These are phyloP conservation scores for Dendrocopos noguchii DNA, from an alignment of 2,113 vertebrate species.

Conservation along the genomic window DNA sequence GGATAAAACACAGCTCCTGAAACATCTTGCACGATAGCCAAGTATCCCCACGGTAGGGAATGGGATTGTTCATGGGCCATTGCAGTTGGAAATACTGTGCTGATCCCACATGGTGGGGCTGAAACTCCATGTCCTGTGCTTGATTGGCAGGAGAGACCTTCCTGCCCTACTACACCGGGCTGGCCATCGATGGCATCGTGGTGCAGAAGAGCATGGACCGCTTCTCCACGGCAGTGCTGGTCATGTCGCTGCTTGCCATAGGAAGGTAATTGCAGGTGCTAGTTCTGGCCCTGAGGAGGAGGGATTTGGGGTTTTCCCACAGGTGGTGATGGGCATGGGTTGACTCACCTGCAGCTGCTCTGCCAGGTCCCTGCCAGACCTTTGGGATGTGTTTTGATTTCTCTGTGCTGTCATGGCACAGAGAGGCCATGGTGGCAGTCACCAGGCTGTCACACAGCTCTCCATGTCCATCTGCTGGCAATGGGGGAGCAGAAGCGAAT, in stretches of 20 bases:
- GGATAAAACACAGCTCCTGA: not conserved
- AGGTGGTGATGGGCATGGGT: not conserved
- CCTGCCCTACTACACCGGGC: conserved; percentile 90
- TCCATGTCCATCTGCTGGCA: fast-evolving
- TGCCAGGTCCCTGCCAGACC: fast-evolving
- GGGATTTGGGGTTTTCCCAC: not conserved
- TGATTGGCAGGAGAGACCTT: conserved; percentile 87
- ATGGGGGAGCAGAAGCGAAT: not conserved
- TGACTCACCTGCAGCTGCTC: not conserved
- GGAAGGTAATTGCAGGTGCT: conserved; percentile 80
- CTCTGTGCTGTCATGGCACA: fast-evolving
- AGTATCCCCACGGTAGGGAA: not conserved
- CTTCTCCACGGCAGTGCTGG: conserved; percentile 81
- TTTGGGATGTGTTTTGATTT: not conserved
- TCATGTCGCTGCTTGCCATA: conserved; percentile 81
- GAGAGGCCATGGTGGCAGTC: not conserved
- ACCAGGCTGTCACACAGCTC: fast-evolving
- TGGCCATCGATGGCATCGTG: conserved; percentile 90
- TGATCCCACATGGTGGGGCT: fast-evolving
- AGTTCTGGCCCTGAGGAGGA: not conserved
- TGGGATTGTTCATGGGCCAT: not conserved
- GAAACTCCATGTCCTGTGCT: not conserved
- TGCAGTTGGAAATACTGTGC: not conserved
- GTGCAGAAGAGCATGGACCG: conserved; percentile 90
- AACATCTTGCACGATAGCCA: fast-evolving